These are phyloP conservation scores for Penaeus monodon DNA, from an alignment of 2,888 invertebrate genomes.

Conservation along the genomic window DNA sequence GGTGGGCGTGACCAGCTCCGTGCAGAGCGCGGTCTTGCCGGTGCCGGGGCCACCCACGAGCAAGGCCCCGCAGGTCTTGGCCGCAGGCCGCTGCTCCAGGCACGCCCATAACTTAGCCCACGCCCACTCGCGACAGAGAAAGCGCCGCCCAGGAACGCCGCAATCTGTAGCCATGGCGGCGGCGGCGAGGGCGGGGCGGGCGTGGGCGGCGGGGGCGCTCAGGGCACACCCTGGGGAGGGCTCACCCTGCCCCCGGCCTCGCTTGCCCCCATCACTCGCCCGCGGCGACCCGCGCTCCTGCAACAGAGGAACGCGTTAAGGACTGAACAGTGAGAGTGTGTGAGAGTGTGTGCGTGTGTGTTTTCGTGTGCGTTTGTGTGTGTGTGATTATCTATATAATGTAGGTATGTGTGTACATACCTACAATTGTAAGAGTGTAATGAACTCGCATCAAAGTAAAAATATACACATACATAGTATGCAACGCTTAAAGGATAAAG, in stretches of 20 bases:
- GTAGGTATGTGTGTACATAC: too few relatives aligned
- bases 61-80: slow-evolving; percentile 85
- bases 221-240: slow-evolving; percentile 36
- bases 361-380: too few relatives aligned
- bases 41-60: slow-evolving; percentile 93
- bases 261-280: background rate
- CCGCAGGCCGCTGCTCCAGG: slow-evolving; percentile 83
- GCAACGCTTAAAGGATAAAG: too few relatives aligned
- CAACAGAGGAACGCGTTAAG: background rate
- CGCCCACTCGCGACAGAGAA: slow-evolving; percentile 95
- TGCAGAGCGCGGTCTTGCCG: slow-evolving; percentile 92
- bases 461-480: too few relatives aligned
- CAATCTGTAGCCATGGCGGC: slow-evolving; percentile 67
- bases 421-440: too few relatives aligned
- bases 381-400: too few relatives aligned
- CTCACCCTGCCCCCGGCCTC: slow-evolving; percentile 35
- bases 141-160: slow-evolving; percentile 74
- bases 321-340: too few relatives aligned
- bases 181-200: slow-evolving; percentile 49
- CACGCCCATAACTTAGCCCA: slow-evolving; percentile 93
- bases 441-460: too few relatives aligned
- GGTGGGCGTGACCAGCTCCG: slow-evolving; percentile 83
- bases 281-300: background rate
- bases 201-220: slow-evolving; percentile 40
- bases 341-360: too few relatives aligned